Evolutionary conservation across 2,113 vertebrate genomes (phyloP).

Genomic region (Calypte anna): DNA sequence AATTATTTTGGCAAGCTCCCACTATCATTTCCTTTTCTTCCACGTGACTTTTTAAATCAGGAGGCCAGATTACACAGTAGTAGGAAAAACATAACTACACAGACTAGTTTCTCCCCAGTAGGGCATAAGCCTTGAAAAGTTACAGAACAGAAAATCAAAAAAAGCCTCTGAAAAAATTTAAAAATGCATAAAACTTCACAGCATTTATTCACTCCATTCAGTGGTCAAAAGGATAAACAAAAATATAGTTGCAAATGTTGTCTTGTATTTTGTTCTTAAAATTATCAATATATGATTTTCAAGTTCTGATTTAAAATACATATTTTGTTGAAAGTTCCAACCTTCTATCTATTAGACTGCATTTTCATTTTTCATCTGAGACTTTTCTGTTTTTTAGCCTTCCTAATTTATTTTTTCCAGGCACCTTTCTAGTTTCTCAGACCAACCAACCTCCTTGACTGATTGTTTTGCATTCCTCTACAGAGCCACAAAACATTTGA

Average conservation of each 20-base stretch:
- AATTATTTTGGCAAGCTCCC: background rate
- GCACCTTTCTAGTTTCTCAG: background rate
- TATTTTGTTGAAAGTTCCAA: background rate
- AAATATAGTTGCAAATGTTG: background rate
- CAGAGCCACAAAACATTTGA: background rate
- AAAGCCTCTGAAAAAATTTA: rapidly evolving
- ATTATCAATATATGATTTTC: background rate
- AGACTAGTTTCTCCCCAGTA: background rate
- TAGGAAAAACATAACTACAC: background rate
- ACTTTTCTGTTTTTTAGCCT: background rate
- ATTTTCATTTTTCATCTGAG: background rate
- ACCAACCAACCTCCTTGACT: background rate
- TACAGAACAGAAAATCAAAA: background rate
- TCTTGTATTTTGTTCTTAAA: background rate
- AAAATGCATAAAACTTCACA: background rate
- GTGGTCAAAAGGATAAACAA: background rate
- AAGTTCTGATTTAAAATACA: background rate
- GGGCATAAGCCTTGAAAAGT: background rate
- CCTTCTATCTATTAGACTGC: background rate
- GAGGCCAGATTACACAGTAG: background rate
- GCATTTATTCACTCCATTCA: background rate
- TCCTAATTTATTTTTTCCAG: background rate
- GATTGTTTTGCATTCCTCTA: background rate
- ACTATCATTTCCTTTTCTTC: background rate
- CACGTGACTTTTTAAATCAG: background rate